Conservation (phyloP, 2,113 vertebrate species). For the Uria lomvia region DNA sequence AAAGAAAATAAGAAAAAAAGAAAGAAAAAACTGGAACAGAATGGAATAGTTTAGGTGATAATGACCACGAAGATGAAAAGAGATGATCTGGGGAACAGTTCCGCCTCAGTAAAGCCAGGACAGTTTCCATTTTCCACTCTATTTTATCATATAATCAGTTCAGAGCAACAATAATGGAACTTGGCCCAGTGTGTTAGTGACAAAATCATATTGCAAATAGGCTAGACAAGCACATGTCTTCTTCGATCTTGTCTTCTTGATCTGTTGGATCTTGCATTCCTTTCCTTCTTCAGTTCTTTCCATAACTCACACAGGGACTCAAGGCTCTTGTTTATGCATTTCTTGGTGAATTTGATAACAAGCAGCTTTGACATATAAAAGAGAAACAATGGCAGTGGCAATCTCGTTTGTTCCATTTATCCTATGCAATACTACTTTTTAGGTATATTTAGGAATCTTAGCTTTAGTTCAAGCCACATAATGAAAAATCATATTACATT, state of each 20-base stretch:
- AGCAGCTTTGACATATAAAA: not conserved
- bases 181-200: not conserved
- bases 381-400: not conserved
- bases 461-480: not conserved
- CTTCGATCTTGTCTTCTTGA: not conserved
- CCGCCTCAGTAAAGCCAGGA: not conserved
- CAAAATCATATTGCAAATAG: not conserved
- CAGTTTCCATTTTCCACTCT: not conserved
- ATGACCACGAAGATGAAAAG: conserved; percentile 19
- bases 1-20: not conserved
- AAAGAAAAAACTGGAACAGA: not conserved
- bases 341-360: not conserved
- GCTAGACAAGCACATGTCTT: accelerated
- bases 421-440: not conserved
- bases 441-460: not conserved
- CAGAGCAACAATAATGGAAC: not conserved
- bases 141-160: not conserved
- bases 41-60: not conserved
- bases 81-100: not conserved
- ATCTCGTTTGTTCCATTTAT: not conserved
- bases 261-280: not conserved
- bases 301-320: not conserved
- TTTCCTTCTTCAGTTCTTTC: not conserved
- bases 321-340: not conserved
- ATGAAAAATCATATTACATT: not conserved